Evolutionary conservation across 2,888 invertebrate species (phyloP).

Genomic region (Ashinkailepas kermadecensis): DNA sequence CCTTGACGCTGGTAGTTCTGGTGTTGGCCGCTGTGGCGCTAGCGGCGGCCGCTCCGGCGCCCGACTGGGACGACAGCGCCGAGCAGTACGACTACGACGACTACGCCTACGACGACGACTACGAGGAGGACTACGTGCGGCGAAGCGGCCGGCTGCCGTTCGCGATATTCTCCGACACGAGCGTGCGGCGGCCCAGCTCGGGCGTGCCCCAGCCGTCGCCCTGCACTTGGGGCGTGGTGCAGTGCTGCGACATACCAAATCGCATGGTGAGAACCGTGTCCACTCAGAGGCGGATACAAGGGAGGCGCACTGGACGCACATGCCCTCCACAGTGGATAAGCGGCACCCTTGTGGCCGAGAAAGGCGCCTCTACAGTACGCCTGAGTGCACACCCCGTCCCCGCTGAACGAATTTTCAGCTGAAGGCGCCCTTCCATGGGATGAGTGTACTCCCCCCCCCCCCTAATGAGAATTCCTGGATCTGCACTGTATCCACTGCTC

Average conservation of each 20-base stretch:
- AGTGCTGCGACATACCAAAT: not conserved
- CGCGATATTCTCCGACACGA: not conserved
- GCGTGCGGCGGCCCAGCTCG: not conserved
- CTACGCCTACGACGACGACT: not conserved
- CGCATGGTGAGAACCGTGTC: not conserved
- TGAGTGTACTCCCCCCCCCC: no score
- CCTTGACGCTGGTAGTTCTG: not conserved
- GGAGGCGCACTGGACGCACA: no score
- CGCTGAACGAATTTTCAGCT: no score
- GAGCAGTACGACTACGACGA: not conserved
- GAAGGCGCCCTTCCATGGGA: no score
- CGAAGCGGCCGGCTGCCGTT: not conserved
- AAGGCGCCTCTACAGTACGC: no score
- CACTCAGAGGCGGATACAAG: no score
- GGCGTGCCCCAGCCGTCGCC: not conserved
- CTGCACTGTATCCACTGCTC: no score
- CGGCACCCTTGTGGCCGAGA: no score
- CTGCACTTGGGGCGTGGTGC: not conserved
- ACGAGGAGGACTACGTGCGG: not conserved
- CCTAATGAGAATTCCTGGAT: no score
- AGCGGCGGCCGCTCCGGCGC: not conserved
- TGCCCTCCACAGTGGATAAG: no score
- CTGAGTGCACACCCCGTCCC: no score
- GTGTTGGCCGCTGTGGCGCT: not conserved
- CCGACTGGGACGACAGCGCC: not conserved